Conservation (phyloP, 2,797 vertebrate species). For the Esox lucius region DNA sequence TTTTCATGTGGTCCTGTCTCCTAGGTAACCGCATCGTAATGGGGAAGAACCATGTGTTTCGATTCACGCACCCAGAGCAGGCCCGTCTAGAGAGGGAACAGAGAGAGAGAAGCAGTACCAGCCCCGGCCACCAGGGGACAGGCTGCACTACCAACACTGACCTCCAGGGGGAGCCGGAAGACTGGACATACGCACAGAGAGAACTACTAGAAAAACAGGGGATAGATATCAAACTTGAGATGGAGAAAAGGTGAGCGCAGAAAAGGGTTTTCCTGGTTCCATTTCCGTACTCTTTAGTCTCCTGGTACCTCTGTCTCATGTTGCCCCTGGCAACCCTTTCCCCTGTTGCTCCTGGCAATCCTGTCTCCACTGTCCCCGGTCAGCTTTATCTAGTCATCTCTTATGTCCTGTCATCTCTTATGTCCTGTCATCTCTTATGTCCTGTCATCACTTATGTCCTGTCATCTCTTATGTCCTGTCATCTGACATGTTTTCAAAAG, state of each 20-base stretch:
- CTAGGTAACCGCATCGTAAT: slow-evolving; percentile 86
- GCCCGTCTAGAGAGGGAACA: slow-evolving; percentile 82
- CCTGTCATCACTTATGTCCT: no score
- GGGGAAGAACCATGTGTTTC: slow-evolving; percentile 92
- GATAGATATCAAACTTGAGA: slow-evolving; percentile 89
- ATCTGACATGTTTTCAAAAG: neutral
- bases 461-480: no score
- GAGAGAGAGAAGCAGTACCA: neutral
- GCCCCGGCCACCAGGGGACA: neutral
- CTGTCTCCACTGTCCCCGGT: no score
- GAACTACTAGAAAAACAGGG: slow-evolving; percentile 88
- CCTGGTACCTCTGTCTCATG: no score
- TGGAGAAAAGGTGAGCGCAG: slow-evolving; percentile 81
- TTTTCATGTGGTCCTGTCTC: neutral
- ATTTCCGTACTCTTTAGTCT: no score
- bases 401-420: no score
- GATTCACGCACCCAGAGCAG: slow-evolving; percentile 91
- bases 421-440: no score
- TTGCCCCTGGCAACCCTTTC: no score
- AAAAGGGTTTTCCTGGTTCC: neutral
- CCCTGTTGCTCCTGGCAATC: no score
- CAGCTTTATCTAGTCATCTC: no score
- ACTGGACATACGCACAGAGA: slow-evolving; percentile 89
- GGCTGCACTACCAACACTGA: slow-evolving; percentile 66
- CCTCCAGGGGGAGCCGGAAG: slow-evolving; percentile 78